Percentiles rank a stretch among this genome's conserved stretches.
phyloP scores from a whole-genome alignment of 2,113 vertebrate species.

The Alethe castanea region DNA sequence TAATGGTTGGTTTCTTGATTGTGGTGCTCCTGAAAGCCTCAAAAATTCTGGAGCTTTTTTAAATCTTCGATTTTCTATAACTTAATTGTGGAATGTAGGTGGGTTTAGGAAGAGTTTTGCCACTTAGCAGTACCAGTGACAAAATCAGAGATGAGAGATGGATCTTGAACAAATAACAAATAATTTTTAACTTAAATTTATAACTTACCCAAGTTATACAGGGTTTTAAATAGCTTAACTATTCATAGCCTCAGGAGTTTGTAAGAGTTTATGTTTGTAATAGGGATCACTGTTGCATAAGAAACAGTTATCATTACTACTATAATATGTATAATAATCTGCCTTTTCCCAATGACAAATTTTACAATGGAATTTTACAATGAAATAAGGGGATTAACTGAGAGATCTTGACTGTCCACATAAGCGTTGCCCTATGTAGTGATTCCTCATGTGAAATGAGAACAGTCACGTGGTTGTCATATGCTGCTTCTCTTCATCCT shows the following conservation, averaged over 20 bases:
- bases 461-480: background rate
- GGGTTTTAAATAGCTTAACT: background rate
- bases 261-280: background rate
- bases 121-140: background rate
- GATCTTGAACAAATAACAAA: background rate
- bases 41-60: background rate
- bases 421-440: background rate
- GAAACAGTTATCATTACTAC: background rate
- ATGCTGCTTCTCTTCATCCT: background rate
- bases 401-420: background rate
- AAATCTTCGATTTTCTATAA: background rate
- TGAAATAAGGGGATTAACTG: background rate
- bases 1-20: background rate
- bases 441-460: background rate
- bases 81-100: background rate
- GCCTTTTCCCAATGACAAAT: background rate
- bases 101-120: background rate
- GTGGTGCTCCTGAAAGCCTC: background rate
- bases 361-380: background rate
- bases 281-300: background rate
- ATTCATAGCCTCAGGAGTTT: background rate
- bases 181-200: background rate
- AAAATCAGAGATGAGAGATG: background rate
- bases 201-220: background rate
- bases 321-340: background rate